Conservation (phyloP, 2,113 vertebrate genomes). For the Brachypteracias leptosomus region DNA sequence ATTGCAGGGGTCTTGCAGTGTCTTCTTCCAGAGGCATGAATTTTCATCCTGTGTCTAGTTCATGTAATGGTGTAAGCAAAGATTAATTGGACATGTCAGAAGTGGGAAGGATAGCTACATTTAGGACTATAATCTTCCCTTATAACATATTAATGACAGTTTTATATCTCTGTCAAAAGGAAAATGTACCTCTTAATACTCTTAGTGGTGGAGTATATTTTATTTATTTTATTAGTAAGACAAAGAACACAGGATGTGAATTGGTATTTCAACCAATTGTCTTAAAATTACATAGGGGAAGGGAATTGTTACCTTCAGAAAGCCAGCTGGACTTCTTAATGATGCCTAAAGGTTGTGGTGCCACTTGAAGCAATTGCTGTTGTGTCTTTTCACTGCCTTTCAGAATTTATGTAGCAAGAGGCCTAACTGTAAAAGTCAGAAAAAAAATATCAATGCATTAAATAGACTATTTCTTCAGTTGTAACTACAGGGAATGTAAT, state of each 20-base stretch:
- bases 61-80: slow-evolving; percentile 56
- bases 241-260: background rate
- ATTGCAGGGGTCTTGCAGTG: background rate
- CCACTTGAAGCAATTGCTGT: background rate
- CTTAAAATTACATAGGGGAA: slow-evolving; percentile 12
- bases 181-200: slow-evolving; percentile 37
- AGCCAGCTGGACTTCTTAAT: background rate
- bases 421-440: background rate
- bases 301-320: slow-evolving; percentile 11
- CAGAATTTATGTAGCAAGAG: background rate
- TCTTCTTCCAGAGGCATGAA: background rate
- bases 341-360: slow-evolving; percentile 20
- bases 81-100: slow-evolving; percentile 41
- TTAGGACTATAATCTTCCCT: slow-evolving; percentile 45
- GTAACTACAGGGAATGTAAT: background rate
- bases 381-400: background rate
- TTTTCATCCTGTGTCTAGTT: slow-evolving; percentile 27
- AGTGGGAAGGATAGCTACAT: slow-evolving; percentile 24
- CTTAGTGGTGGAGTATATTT: background rate
- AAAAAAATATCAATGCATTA: background rate
- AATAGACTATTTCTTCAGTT: background rate
- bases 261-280: slow-evolving; percentile 4
- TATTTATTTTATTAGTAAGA: slow-evolving; percentile 52
- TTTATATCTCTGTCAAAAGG: slow-evolving; percentile 46
- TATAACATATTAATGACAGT: slow-evolving; percentile 45